Base-by-base conservation (phyloP, 2,888 invertebrate species). In the Yponomeuta cagnagella region DNA sequence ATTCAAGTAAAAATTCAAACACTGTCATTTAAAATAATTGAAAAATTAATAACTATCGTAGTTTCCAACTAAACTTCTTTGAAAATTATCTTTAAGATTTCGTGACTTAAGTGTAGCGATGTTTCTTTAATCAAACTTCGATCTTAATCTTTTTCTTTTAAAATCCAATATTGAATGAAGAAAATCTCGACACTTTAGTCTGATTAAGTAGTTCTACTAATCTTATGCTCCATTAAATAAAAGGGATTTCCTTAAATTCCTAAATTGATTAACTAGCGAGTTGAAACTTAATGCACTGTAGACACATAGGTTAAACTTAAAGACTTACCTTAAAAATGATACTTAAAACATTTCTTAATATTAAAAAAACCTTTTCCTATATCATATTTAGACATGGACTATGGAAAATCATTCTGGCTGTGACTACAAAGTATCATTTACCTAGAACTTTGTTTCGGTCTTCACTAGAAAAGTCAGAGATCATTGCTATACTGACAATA, bases 401-500 rank as follows among this genome's bases (percentile, higher is more conserved):
- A 87, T 83, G 83, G 81, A 85, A 84, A 90, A 91, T 92, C 91
- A 92, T 92, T 88, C 91, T 88, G 92, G 92, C 92, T 92, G 92
- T 92, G 92, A 91, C 86, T 88, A 82, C 83, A 82, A 78, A 85
- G 65, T 69, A 69, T 52, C 10, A 69, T 12, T 52, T 48, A 66
- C 33, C 12, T 66, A n/a, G 31, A 67, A 69, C 12, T 69, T 69
- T 69, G 48, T 37, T 67, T 67, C 15, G 12, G 5, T 15, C 52
- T 52, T 52, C 68, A 68, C 31, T 68, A 52, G 68, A 68, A 67
- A 67, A n/a, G 23, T 64, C 64, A 30, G 31, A n/a, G 30, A 68
- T 52, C 31, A 52, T 68, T 52, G 23, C 48, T 30, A 68, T 2
- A 52, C 30, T 48, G 30, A 68, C 68, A 68, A 68, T 48, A 68